Percentiles rank a stretch among this genome's conserved stretches.
Evolutionary conservation across 2,888 invertebrate species (phyloP).

Genomic region (Neoaliturus tenellus): DNA sequence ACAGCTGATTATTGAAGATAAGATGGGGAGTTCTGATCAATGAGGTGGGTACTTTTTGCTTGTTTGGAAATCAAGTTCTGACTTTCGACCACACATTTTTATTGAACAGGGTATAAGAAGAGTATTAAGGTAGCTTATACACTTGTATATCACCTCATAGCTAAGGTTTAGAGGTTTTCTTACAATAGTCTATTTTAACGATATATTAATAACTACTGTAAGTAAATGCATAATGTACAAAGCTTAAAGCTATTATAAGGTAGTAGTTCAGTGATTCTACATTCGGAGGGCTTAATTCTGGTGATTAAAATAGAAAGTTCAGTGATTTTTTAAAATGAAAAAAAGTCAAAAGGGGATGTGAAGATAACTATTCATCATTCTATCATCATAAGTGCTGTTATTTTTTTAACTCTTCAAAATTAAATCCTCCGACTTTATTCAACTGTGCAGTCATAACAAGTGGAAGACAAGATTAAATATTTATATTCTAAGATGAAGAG

Average conservation of each 20-base stretch:
- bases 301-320: neutral
- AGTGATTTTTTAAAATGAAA: neutral
- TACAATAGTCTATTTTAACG: too few relatives aligned
- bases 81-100: too few relatives aligned
- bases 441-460: neutral
- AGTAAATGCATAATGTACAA: conserved; percentile 14
- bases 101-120: too few relatives aligned
- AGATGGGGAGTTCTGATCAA: too few relatives aligned
- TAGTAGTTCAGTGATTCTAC: neutral
- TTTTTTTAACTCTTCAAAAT: neutral
- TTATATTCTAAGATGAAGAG: neutral
- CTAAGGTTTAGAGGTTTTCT: too few relatives aligned
- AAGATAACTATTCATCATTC: neutral
- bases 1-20: too few relatives aligned
- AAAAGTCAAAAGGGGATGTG: neutral
- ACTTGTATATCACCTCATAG: too few relatives aligned
- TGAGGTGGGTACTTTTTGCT: too few relatives aligned
- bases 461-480: conserved; percentile 27
- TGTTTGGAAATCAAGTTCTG: too few relatives aligned
- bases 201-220: too few relatives aligned
- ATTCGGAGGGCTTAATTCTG: neutral
- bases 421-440: neutral
- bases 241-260: neutral
- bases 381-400: neutral
- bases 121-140: too few relatives aligned